Evolutionary conservation across 2,888 invertebrate genomes (phyloP).

Genomic region (Nemotelus nigrinus): DNA sequence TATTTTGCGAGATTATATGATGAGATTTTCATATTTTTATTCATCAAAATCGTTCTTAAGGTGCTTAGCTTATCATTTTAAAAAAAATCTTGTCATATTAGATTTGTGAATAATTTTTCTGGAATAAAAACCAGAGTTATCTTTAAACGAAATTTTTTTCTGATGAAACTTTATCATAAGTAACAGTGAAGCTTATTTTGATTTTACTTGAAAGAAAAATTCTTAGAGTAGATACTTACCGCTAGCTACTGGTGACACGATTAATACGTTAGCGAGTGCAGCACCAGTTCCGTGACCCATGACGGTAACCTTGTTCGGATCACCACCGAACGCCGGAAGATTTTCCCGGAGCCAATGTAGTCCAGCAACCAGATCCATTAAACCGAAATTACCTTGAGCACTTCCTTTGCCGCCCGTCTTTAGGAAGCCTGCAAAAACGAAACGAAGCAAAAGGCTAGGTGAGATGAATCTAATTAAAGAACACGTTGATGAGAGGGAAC

Average conservation of each 20-base stretch:
- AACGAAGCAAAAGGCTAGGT: constrained; percentile 4
- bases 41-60: too few relatives aligned
- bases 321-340: constrained; percentile 93
- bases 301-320: constrained; percentile 90
- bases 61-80: too few relatives aligned
- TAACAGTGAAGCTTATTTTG: too few relatives aligned
- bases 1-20: too few relatives aligned
- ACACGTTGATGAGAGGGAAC: constrained; percentile 30
- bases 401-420: constrained; percentile 90
- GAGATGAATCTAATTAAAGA: constrained; percentile 36
- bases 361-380: constrained; percentile 93
- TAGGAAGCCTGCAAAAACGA: constrained; percentile 75
- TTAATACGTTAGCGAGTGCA: constrained; percentile 93
- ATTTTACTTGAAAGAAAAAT: too few relatives aligned
- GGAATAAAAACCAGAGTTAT: too few relatives aligned
- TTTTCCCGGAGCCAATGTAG: constrained; percentile 97
- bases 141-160: too few relatives aligned
- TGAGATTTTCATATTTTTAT: too few relatives aligned
- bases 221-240: constrained; percentile 69
- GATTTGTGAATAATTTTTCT: too few relatives aligned
- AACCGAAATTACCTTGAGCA: constrained; percentile 90
- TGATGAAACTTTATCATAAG: too few relatives aligned
- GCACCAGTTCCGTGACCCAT: constrained; percentile 98
- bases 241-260: constrained; percentile 94
- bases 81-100: too few relatives aligned